A percentile compares a stretch with the other conserved stretches of the same genome.
phyloP scores from a whole-genome alignment of 2,888 invertebrate species.

The Hemicrepidius hirtus region DNA sequence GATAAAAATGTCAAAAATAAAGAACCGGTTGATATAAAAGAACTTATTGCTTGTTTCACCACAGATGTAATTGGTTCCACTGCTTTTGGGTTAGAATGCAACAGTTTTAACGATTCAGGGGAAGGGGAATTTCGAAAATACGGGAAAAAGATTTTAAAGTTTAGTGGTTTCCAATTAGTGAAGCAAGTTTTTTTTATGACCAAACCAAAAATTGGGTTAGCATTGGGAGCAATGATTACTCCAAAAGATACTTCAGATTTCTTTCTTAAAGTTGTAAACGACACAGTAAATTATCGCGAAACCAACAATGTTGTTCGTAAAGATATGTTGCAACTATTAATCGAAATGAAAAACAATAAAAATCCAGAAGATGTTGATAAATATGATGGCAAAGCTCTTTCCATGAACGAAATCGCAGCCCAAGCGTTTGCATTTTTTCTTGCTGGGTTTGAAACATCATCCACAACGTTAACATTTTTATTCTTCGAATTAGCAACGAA shows the following conservation, averaged over 20 bases:
- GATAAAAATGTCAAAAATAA: conserved; percentile 11
- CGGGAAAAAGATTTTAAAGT: conserved; percentile 52
- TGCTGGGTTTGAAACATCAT: conserved; percentile 69
- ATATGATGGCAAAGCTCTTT: conserved; percentile 43
- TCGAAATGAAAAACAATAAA: conserved; percentile 57
- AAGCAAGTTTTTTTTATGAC: not conserved
- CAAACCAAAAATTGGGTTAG: conserved; percentile 67
- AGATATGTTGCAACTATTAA: conserved; percentile 68
- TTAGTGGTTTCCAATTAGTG: not conserved
- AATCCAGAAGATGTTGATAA: not conserved
- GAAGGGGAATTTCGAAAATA: conserved; percentile 72
- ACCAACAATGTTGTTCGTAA: conserved; percentile 58
- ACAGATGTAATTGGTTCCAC: conserved; percentile 77
- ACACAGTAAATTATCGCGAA: conserved; percentile 60
- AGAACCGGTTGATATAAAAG: conserved; percentile 61
- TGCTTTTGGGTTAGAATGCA: conserved; percentile 77
- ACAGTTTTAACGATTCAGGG: conserved; percentile 74
- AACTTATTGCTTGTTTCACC: conserved; percentile 74
- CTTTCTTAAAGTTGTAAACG: conserved; percentile 60
- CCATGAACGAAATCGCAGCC: conserved; percentile 54
- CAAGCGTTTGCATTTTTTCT: conserved; percentile 63
- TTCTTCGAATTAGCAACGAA: conserved; percentile 74
- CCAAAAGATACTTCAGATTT: conserved; percentile 58
- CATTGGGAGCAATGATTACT: conserved; percentile 54
- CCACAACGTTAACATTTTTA: conserved; percentile 70